A percentile compares a stretch with the other conserved stretches of the same genome.
phyloP scores from a whole-genome alignment of 2,888 invertebrate species.

The Rhagonycha lutea region DNA sequence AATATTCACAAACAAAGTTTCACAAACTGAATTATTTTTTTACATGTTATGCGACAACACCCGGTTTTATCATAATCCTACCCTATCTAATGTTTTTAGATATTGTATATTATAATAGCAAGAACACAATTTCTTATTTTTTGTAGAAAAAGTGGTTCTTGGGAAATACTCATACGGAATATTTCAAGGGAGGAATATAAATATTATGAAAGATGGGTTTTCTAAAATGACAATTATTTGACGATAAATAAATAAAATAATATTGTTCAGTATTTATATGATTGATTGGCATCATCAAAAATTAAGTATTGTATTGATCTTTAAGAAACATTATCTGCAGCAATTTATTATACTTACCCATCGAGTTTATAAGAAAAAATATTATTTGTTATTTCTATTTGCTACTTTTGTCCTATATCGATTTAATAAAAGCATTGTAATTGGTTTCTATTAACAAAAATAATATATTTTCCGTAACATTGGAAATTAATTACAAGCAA shows the following conservation, averaged over 20 bases:
- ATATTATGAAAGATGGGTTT: neutral
- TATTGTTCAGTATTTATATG: neutral
- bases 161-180: neutral
- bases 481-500: neutral
- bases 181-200: neutral
- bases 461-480: neutral
- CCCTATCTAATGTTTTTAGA: neutral
- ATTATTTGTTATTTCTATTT: neutral
- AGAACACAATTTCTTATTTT: neutral
- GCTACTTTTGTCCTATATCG: neutral
- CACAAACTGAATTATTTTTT: neutral
- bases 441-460: neutral
- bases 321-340: neutral
- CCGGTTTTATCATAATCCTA: neutral
- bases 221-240: neutral
- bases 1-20: neutral
- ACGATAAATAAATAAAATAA: neutral
- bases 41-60: neutral
- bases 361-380: neutral
- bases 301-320: neutral
- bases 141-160: neutral
- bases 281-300: neutral
- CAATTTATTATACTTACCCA: neutral
- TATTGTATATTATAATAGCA: neutral
- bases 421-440: neutral